Conservation (phyloP, 2,797 vertebrate genomes). For the Diplodus sargus region DNA sequence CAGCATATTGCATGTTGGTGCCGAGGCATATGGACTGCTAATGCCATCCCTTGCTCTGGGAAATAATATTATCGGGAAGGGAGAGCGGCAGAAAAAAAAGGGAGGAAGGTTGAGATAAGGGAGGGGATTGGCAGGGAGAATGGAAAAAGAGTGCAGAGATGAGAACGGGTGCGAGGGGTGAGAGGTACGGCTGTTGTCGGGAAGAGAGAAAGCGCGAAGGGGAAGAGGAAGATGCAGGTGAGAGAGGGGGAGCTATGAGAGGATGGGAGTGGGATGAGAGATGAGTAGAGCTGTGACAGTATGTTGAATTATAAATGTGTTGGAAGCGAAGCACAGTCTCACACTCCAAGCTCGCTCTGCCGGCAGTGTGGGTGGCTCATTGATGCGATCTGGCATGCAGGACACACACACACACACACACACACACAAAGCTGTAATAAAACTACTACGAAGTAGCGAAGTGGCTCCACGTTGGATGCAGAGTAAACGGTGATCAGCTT, state of each 20-base stretch:
- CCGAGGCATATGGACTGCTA: conserved; percentile 63
- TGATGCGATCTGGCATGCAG: conserved; percentile 71
- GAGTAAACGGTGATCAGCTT: conserved; percentile 29
- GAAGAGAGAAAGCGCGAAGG: conserved; percentile 25
- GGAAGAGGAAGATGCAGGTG: conserved; percentile 45
- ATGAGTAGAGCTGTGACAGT: conserved; percentile 65
- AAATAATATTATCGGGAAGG: conserved; percentile 57
- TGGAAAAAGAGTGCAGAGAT: conserved; percentile 13
- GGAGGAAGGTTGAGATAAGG: conserved; percentile 43
- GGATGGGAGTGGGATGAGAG: conserved; percentile 24
- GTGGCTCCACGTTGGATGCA: conserved; percentile 22
- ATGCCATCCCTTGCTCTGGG: conserved; percentile 58
- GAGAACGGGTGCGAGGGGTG: conserved; percentile 15
- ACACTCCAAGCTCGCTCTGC: conserved; percentile 55
- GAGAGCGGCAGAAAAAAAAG: conserved; percentile 4
- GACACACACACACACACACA: conserved; percentile 45
- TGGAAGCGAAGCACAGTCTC: conserved; percentile 69
- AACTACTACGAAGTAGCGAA: conserved; percentile 38
- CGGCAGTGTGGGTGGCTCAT: conserved; percentile 75
- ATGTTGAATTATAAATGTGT: conserved; percentile 81
- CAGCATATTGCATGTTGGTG: conserved; percentile 67
- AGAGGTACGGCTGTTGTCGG: conserved; percentile 22
- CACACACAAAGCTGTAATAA: conserved; percentile 39
- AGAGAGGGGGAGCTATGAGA: conserved; percentile 48
- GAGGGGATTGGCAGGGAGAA: conserved; percentile 1